Conservation (phyloP, 2,797 vertebrate species). For the Silurus lanzhouensis region DNA sequence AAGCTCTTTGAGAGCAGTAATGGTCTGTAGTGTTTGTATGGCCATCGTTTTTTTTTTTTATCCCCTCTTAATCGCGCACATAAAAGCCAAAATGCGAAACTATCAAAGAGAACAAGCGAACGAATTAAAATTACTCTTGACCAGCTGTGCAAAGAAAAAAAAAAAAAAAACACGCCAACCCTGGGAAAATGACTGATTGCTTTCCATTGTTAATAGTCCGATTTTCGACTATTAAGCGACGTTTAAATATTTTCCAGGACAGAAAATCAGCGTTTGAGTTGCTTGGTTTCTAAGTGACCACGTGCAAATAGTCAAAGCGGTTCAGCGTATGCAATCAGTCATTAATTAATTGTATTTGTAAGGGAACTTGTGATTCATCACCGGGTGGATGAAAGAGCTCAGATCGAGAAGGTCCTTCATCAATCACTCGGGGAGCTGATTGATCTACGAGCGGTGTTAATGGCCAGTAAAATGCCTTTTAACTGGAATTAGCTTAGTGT, state of each 20-base stretch:
- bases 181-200: slow-evolving; percentile 29
- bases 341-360: slow-evolving; percentile 16
- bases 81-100: slow-evolving; percentile 31
- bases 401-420: slow-evolving; percentile 48
- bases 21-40: slow-evolving; percentile 42
- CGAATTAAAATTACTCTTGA: slow-evolving; percentile 36
- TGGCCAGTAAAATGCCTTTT: slow-evolving; percentile 17
- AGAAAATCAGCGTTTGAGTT: neutral
- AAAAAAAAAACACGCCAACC: neutral
- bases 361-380: slow-evolving; percentile 20
- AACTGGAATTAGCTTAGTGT: neutral
- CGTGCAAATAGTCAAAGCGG: neutral
- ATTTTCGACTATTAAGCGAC: slow-evolving; percentile 32
- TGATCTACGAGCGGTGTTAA: slow-evolving; percentile 35
- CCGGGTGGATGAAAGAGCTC: slow-evolving; percentile 23
- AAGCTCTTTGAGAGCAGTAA: slow-evolving; percentile 47
- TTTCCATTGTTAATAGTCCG: slow-evolving; percentile 14
- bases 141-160: slow-evolving; percentile 41
- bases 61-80: slow-evolving; percentile 46
- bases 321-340: neutral
- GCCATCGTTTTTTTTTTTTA: slow-evolving; percentile 15
- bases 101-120: slow-evolving; percentile 46
- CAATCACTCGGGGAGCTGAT: slow-evolving; percentile 18
- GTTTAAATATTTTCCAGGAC: slow-evolving; percentile 18
- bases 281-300: slow-evolving; percentile 8